A percentile compares a stretch with the other conserved stretches of the same genome.
phyloP scores from a whole-genome alignment of 2,797 vertebrate species.

The Vireo griseus region DNA sequence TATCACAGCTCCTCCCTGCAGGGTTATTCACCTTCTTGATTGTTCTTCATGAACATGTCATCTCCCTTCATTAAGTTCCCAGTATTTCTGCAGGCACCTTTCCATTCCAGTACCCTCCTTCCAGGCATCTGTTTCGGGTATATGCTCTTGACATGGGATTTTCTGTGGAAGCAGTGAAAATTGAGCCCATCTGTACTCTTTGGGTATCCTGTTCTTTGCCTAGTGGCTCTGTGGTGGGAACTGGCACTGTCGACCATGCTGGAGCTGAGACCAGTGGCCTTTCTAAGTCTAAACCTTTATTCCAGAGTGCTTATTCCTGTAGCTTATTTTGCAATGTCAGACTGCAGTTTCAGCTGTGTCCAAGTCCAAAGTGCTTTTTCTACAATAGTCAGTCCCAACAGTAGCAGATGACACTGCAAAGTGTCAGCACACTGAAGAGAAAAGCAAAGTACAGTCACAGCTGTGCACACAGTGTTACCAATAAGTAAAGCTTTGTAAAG shows the following conservation, averaged over 20 bases:
- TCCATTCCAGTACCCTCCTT: background rate
- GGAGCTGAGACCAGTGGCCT: background rate
- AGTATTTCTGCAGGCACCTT: background rate
- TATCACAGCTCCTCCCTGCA: rapidly evolving
- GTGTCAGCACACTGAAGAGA: background rate
- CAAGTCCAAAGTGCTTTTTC: background rate
- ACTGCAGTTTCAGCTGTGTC: background rate
- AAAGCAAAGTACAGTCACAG: background rate
- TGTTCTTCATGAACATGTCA: background rate
- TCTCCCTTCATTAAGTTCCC: background rate
- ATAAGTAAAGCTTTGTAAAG: too few species aligned
- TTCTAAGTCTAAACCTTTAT: background rate
- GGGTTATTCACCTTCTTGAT: background rate
- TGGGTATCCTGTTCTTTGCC: background rate
- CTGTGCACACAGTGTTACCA: background rate
- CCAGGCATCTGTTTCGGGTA: background rate
- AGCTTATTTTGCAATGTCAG: background rate
- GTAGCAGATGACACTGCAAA: background rate
- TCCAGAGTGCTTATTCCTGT: background rate
- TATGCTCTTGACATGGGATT: background rate
- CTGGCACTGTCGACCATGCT: background rate
- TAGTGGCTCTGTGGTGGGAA: background rate
- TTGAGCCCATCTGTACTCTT: background rate
- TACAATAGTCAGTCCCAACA: background rate
- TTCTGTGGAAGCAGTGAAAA: background rate